Evolutionary conservation across 2,797 vertebrate genomes (phyloP), one percentile per base, ranked within the genome.

Genomic region (Gymnodraco acuticeps): DNA sequence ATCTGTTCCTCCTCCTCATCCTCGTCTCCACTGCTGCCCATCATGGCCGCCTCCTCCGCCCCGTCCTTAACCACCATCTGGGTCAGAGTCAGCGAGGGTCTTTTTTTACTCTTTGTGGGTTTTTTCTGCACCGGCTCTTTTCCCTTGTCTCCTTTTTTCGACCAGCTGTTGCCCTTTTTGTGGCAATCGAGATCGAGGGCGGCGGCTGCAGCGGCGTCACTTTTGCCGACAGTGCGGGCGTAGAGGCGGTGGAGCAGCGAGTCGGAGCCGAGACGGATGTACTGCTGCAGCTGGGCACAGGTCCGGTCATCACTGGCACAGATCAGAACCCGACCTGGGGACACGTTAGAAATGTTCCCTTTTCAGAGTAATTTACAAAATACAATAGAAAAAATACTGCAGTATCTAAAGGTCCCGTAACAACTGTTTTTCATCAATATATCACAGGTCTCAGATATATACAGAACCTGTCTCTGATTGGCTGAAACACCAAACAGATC

Each of bases 271-370:
- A 84, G 68, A 3, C 88, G 86, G 80, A 99, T 94, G 33, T 81
- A 97, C 85, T 98, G 97, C 77, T 96, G 95, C 63, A 99, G 95
- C 93, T 99, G 98, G 15, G 96, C 95, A 51, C 98, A 99, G 0
- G 97, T 98, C 58, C 97, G 92, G 91, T 99, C 97, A 9, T 99
- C 98, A 3, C 95, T 98, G 73, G 97, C 98, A 80, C 98, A 99
- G 77, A 99, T 99, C 64, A 99, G 90, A 23, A 98, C 96, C 14
- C 93, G 95, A 62, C 98, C 98, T 99, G 27, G 45, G 70, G 5
- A 72, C 20, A 70, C 4, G 27, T 27, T 5, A 20, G 27, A 1
- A 5, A 27, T 5, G 27, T 27, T 27, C 1, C 27, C 4, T 27
- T 27, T 27, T 27, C 27, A 27, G 27, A 0, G 27, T 5, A 27